Conservation (phyloP, 2,888 invertebrate genomes). For the Schrankia costaestrigalis region DNA sequence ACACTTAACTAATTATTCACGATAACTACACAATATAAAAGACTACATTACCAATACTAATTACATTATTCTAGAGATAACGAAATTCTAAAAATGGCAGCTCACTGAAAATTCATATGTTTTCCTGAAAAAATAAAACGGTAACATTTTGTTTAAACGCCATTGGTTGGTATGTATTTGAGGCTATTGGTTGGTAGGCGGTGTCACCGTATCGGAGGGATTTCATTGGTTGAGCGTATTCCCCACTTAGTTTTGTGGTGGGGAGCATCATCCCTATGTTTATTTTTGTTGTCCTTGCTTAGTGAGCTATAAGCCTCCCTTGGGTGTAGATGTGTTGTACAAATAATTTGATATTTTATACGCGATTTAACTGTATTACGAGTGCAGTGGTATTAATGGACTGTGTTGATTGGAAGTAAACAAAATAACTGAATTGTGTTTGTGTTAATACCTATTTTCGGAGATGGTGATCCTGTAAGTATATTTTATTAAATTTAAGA, state of each 20-base stretch:
- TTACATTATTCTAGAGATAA: slow-evolving; percentile 30
- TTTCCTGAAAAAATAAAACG: slow-evolving; percentile 60
- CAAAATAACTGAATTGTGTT: slow-evolving; percentile 41
- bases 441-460: slow-evolving; percentile 47
- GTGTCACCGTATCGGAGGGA: slow-evolving; percentile 26
- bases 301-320: slow-evolving; percentile 70
- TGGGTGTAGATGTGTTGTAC: slow-evolving; percentile 45
- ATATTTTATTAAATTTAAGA: slow-evolving; percentile 11
- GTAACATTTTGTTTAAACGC: slow-evolving; percentile 34
- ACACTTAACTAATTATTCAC: too few species aligned
- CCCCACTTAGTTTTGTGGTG: slow-evolving; percentile 49
- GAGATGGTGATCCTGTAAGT: slow-evolving; percentile 79
- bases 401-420: slow-evolving; percentile 39
- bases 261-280: slow-evolving; percentile 74
- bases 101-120: slow-evolving; percentile 53
- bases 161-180: slow-evolving; percentile 47
- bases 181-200: slow-evolving; percentile 64
- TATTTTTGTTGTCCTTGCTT: slow-evolving; percentile 73
- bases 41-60: slow-evolving; percentile 13
- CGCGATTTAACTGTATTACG: slow-evolving; percentile 15
- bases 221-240: slow-evolving; percentile 46
- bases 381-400: slow-evolving; percentile 38
- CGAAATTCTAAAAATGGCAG: slow-evolving; percentile 40
- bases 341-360: slow-evolving; percentile 18
- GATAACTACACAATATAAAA: too few species aligned